phyloP scores from a whole-genome alignment of 2,113 vertebrate species.

The Irena cyanogastra region DNA sequence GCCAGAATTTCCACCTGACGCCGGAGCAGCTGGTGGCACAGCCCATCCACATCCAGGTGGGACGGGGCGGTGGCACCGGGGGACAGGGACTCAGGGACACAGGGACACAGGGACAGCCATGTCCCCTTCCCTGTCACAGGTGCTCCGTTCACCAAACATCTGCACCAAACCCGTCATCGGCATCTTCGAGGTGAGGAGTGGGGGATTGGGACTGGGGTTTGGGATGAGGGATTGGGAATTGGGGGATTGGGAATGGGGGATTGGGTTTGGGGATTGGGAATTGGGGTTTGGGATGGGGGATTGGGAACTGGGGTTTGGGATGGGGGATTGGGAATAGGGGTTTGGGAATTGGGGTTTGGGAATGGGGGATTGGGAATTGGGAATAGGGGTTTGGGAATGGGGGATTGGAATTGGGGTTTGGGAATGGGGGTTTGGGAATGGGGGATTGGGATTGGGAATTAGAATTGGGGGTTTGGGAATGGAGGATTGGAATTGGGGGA shows the following conservation, averaged over 20 bases:
- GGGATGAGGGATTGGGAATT: neutral
- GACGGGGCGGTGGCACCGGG: fast-evolving
- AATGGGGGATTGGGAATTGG: neutral
- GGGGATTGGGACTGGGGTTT: neutral
- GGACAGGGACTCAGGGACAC: neutral
- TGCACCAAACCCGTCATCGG: neutral
- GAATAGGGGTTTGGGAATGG: neutral
- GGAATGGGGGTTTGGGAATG: neutral
- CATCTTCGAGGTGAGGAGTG: neutral
- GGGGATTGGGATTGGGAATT: too few species aligned
- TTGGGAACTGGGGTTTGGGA: neutral
- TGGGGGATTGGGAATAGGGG: neutral
- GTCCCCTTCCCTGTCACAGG: neutral
- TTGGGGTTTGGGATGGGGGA: neutral
- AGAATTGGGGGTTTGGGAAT: too few species aligned
- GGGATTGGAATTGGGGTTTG: neutral
- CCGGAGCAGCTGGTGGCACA: neutral
- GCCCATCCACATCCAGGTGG: slow-evolving; percentile 12
- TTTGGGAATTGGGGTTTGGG: fast-evolving
- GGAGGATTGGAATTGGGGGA: too few species aligned
- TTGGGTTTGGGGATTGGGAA: fast-evolving
- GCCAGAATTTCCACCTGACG: neutral
- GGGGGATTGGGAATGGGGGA: neutral
- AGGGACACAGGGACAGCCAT: fast-evolving
- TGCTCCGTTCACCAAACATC: neutral